Conservation (phyloP, 1,140 invertebrate species). For the Drosophila eugracilis region DNA sequence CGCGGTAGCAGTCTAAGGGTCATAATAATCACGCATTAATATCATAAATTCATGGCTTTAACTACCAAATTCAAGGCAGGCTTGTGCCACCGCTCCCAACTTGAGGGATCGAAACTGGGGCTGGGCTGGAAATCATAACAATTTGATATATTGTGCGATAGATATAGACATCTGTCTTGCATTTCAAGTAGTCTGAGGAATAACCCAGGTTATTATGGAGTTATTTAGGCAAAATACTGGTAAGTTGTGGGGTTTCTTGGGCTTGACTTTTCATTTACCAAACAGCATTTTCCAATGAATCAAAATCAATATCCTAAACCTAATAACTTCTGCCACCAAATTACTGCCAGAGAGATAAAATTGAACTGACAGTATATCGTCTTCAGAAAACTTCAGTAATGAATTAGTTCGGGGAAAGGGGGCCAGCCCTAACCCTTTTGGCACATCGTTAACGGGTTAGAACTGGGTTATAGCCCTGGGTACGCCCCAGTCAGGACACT, state of each 20-base stretch:
- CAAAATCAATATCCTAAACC: too few relatives aligned
- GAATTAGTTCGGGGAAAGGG: conserved; percentile 19
- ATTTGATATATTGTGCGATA: conserved; percentile 69
- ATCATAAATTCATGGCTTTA: conserved; percentile 74
- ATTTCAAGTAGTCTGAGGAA: conserved; percentile 26
- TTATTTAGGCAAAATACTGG: neutral
- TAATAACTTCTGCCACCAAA: neutral
- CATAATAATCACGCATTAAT: conserved; percentile 74
- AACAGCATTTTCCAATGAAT: too few relatives aligned
- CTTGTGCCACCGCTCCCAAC: conserved; percentile 48
- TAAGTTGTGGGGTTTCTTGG: neutral
- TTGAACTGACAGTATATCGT: conserved; percentile 4
- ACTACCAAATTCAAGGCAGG: conserved; percentile 62
- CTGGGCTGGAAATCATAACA: conserved; percentile 56
- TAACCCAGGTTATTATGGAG: neutral
- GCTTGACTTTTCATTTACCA: neutral
- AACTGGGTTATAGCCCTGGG: conserved; percentile 8
- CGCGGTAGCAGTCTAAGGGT: conserved; percentile 11
- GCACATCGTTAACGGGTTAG: conserved; percentile 39
- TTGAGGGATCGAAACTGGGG: conserved; percentile 39
- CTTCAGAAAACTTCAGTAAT: conserved; percentile 7
- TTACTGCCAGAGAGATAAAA: neutral
- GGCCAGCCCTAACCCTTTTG: conserved; percentile 21
- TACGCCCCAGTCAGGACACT: conserved; percentile 8
- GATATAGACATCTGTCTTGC: conserved; percentile 36